Base-by-base conservation (phyloP, 2,888 invertebrate genomes). In the Melieria omissa region DNA sequence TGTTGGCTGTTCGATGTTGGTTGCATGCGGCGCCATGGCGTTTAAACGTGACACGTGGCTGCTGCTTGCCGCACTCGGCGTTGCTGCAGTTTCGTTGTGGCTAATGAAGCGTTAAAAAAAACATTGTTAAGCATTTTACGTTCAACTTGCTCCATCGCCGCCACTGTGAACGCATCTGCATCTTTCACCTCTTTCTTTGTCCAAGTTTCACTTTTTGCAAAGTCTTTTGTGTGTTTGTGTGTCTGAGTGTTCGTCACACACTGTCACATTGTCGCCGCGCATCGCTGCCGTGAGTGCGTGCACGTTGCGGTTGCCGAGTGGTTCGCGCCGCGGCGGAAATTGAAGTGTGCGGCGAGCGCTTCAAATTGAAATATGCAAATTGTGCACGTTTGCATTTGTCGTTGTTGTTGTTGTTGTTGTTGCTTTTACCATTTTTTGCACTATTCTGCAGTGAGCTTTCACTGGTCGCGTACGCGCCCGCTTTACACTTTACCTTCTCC, bases 71-170 rank as follows among this genome's bases (percentile, higher is more conserved):
- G 44, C 5, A 10, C 14, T 63, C 14, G 29, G 41, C 29, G 16
- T 12, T 49, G 52, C 52, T 64, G 52, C 29, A 49, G 29, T 29
- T 29, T 29, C 29, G 29, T 29, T 52, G 64, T 12, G 41, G 64
- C 52, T 64, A 64, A 64, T 64, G 64, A 64, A 64, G 64, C 64
- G 42, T 64, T 41, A 64, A 64, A 41, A 49, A 47, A 41, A 9
- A 47, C 29, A 10, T 9, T 14, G 63, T n/a, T 64, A 41, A 41
- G n/a, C 52, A 41, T 64, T 64, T 49, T 49, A 49, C 47, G 64
- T 52, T 64, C 64, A 6, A 49, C 44, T 64, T 47, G 47, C 14
- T 52, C 52, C 14, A 52, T n/a, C 52, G 12, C 14, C 29, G 29
- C 29, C 29, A 29, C 1, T 29, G 29, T 29, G 29, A 29, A 29